Conservation (phyloP, 2,797 vertebrate genomes). For the Meriones psammophilus region DNA sequence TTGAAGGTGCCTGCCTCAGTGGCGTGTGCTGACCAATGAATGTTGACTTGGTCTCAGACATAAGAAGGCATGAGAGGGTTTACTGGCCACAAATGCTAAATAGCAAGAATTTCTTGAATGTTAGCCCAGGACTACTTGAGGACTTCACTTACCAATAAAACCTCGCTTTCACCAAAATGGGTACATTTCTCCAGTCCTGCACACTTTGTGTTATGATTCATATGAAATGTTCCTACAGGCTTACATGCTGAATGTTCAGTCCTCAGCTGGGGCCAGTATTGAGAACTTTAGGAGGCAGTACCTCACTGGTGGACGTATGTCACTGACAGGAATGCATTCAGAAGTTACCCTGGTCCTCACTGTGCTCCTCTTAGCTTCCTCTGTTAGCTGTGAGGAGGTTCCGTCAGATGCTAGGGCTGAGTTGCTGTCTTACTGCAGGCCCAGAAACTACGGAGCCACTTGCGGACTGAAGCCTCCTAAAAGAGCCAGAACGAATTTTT, state of each 20-base stretch:
- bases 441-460: background rate
- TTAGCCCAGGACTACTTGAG: background rate
- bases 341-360: too few relatives aligned
- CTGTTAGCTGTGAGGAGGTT: background rate
- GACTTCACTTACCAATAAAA: background rate
- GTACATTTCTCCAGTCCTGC: background rate
- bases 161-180: slow-evolving; percentile 47
- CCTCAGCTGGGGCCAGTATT: background rate
- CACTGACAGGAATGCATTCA: background rate
- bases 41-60: background rate
- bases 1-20: background rate
- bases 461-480: background rate
- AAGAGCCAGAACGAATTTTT: background rate
- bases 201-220: background rate
- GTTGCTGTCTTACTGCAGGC: background rate
- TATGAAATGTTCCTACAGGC: background rate
- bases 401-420: background rate
- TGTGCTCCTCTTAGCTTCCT: background rate
- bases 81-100: background rate
- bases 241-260: background rate
- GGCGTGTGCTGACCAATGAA: background rate
- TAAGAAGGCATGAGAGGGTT: background rate
- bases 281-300: background rate
- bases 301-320: background rate
- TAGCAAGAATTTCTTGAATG: background rate